These are phyloP conservation scores for Bilobella aurantiaca DNA, from an alignment of 1,140 invertebrate species.

Conservation along the genomic window DNA sequence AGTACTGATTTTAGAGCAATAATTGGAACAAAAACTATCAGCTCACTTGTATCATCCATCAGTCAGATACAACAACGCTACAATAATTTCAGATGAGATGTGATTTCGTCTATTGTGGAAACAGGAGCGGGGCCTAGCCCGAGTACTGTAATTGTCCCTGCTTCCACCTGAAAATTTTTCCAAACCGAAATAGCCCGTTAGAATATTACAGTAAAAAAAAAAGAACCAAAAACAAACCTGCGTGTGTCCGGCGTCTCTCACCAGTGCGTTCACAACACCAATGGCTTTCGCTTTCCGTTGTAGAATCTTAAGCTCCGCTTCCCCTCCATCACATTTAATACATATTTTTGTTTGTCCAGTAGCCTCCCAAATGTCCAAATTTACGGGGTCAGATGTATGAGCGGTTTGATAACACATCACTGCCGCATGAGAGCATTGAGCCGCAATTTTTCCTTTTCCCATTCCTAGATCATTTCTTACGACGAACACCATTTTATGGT, in stretches of 20 bases:
- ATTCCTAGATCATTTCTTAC: constrained; percentile 83
- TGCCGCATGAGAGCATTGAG: constrained; percentile 71
- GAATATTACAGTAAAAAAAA: constrained; percentile 4
- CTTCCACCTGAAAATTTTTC: constrained; percentile 56
- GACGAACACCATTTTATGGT: constrained; percentile 68
- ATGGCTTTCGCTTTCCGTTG: constrained; percentile 53
- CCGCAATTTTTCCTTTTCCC: constrained; percentile 87
- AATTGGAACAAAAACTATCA: too few relatives aligned
- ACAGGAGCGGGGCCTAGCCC: constrained; percentile 77
- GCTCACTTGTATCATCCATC: too few relatives aligned
- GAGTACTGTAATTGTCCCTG: constrained; percentile 75
- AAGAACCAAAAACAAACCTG: constrained; percentile 23
- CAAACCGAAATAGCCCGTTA: neutral
- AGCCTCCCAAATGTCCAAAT: constrained; percentile 61
- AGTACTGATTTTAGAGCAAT: too few relatives aligned
- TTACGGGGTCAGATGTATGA: constrained; percentile 48
- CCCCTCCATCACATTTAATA: constrained; percentile 41
- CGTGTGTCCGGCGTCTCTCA: constrained; percentile 80
- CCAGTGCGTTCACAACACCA: constrained; percentile 59
- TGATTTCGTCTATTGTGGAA: constrained; percentile 63
- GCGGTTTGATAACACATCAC: constrained; percentile 64
- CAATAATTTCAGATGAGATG: constrained; percentile 76
- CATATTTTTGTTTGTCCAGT: constrained; percentile 46
- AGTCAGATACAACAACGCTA: too few relatives aligned
- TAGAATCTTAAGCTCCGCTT: constrained; percentile 54